phyloP scores from a whole-genome alignment of 1,140 invertebrate species.

The Pachypsylla venusta region DNA sequence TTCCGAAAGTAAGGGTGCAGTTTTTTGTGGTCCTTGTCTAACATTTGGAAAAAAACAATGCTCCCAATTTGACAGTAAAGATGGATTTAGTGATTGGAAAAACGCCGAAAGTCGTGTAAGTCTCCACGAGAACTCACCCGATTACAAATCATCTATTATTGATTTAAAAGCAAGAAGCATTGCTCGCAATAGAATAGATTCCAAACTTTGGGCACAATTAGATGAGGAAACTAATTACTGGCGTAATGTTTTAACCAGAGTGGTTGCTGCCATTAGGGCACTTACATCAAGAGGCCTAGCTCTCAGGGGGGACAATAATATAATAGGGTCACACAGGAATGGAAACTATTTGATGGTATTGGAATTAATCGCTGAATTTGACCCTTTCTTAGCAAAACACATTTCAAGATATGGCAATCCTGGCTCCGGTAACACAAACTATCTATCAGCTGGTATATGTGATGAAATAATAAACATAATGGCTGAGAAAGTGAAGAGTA shows the following conservation, averaged over 20 bases:
- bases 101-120: slow-evolving; percentile 19
- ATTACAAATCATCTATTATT: slow-evolving; percentile 18
- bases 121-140: slow-evolving; percentile 22
- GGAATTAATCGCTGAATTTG: slow-evolving; percentile 28
- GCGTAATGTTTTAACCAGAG: slow-evolving; percentile 10
- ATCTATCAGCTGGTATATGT: slow-evolving; percentile 28
- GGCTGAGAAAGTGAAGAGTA: slow-evolving; percentile 6
- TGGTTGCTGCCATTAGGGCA: not conserved
- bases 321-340: not conserved
- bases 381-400: slow-evolving; percentile 28
- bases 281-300: slow-evolving; percentile 5
- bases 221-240: slow-evolving; percentile 1
- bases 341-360: slow-evolving; percentile 24
- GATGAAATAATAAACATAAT: slow-evolving; percentile 26
- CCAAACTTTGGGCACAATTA: no score
- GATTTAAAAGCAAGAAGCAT: slow-evolving; percentile 16
- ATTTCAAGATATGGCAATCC: slow-evolving; percentile 26
- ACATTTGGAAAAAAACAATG: slow-evolving; percentile 20
- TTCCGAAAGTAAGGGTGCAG: slow-evolving; percentile 22
- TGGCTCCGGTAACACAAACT: slow-evolving; percentile 25
- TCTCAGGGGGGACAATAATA: slow-evolving; percentile 6
- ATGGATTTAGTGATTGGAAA: slow-evolving; percentile 26
- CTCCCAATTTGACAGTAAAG: no score
- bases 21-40: slow-evolving; percentile 25
- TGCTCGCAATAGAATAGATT: no score